Base-by-base conservation (phyloP, 2,888 invertebrate species). In the Syritta pipiens region DNA sequence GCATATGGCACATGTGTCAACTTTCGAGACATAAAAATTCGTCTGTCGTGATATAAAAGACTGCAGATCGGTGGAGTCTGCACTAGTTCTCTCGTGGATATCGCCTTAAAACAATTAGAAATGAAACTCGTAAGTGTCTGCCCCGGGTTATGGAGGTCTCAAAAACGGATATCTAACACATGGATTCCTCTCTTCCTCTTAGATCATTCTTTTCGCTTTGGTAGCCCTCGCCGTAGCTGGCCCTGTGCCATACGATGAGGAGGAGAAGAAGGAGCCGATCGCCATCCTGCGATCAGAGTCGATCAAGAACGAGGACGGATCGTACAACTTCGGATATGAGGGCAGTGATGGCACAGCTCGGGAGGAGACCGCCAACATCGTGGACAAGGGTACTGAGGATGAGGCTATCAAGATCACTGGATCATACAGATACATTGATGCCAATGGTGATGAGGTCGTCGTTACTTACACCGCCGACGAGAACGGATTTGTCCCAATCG, bases 401-500 rank as follows among this genome's bases (percentile, higher is more conserved):
- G 83, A 86, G 22, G 81, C 82, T 0, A 76, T 88, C 4, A 86
- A 84, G 35, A 82, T 89, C 2, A 82, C 82, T 14, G 88, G 88
- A 12, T 86, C 85, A 57, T 89, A 88, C 81, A 85, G 82, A 53
- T 89, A 88, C 69, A 75, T 84, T 62, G 85, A 89, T 65, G 85
- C 84, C 0, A 60, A 83, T 1, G 88, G 87, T 26, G 72, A 85
- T n/a, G 83, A 84, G 22, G 85, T 88, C 1, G 85, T 85, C 62
- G 88, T 89, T 1, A 83, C 82, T 81, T 89, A 89, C 35, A 89
- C 88, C 0, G 88, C 88, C 7, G 88, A 88, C 49, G 83, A 83
- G 32, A 86, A 88, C 71, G 88, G 88, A 24, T 89, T 88, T 48
- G 88, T 89, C 5, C 88, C 88, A 19, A 76, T 83, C 6, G 86